Conservation (phyloP, 1,140 invertebrate genomes). For the Ephestia elutella region DNA sequence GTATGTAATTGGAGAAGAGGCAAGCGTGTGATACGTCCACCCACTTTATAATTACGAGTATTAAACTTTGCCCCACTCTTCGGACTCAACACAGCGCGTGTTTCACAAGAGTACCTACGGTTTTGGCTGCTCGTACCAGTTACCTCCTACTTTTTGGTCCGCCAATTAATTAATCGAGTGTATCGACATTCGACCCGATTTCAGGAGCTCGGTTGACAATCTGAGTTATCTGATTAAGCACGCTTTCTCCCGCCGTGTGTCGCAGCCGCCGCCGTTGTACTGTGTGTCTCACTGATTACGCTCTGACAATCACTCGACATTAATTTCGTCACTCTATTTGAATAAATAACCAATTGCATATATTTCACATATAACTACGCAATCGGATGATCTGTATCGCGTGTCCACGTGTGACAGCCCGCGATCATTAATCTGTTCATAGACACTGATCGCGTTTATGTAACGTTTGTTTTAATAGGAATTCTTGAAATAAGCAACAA, state of each 20-base stretch:
- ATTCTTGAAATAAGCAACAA: not conserved
- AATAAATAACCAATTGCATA: slow-evolving; percentile 61
- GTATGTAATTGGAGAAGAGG: not conserved
- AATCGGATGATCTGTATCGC: slow-evolving; percentile 34
- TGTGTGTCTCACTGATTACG: slow-evolving; percentile 42
- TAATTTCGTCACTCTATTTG: slow-evolving; percentile 66
- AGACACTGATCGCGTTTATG: slow-evolving; percentile 12
- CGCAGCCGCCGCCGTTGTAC: slow-evolving; percentile 36
- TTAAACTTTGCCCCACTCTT: not conserved
- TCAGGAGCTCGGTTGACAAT: slow-evolving; percentile 72
- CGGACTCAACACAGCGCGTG: not conserved
- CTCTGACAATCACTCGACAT: slow-evolving; percentile 51
- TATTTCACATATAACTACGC: slow-evolving; percentile 35
- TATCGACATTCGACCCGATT: slow-evolving; percentile 72
- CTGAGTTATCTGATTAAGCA: slow-evolving; percentile 72
- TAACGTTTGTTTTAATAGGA: slow-evolving; percentile 12
- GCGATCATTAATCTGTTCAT: slow-evolving; percentile 33
- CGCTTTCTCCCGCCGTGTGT: slow-evolving; percentile 64
- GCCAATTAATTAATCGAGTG: slow-evolving; percentile 72
- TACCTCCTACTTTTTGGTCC: slow-evolving; percentile 61
- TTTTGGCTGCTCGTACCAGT: slow-evolving; percentile 60
- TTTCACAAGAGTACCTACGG: slow-evolving; percentile 49
- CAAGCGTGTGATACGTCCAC: not conserved
- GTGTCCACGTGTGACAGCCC: slow-evolving; percentile 29
- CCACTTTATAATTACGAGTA: not conserved